Percentiles rank a stretch among this genome's conserved stretches.
Conservation (phyloP, 1,140 invertebrate genomes). For the Trachelipus rathkii region DNA sequence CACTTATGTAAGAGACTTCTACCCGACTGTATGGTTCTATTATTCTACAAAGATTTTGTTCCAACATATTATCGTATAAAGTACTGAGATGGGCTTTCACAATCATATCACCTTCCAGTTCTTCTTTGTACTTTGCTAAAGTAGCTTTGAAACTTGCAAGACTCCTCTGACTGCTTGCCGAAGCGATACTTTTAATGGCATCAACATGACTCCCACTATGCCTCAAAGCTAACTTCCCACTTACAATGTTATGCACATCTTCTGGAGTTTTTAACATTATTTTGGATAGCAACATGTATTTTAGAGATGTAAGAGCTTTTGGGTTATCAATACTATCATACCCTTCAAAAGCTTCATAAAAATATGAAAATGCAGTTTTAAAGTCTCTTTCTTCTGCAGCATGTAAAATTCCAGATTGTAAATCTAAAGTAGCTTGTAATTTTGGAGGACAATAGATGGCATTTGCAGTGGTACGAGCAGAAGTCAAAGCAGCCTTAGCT, state of each 20-base stretch:
- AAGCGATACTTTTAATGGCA: constrained; percentile 94
- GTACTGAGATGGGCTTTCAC: constrained; percentile 93
- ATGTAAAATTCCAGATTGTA: constrained; percentile 96
- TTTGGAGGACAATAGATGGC: constrained; percentile 98
- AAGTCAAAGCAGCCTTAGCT: constrained; percentile 92
- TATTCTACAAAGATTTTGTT: constrained; percentile 96
- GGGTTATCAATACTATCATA: constrained; percentile 91
- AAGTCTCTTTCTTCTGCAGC: constrained; percentile 99
- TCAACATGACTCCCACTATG: constrained; percentile 93
- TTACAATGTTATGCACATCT: constrained; percentile 91
- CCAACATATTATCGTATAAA: constrained; percentile 96
- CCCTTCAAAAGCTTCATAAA: constrained; percentile 99
- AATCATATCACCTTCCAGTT: constrained; percentile 93
- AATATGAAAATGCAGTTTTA: constrained; percentile 99
- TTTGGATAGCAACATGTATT: constrained; percentile 99
- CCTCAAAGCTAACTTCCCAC: constrained; percentile 93
- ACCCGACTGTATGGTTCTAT: constrained; percentile 98
- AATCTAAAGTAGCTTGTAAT: constrained; percentile 91
- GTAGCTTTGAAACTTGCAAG: constrained; percentile 90
- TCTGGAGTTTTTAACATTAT: constrained; percentile 95
- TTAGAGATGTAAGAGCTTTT: constrained; percentile 87
- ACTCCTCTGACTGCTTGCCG: constrained; percentile 92
- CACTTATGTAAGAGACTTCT: constrained; percentile 77
- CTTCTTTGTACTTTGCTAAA: constrained; percentile 76
- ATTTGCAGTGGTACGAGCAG: constrained; percentile 97